Percentiles rank a stretch among this genome's conserved stretches.
These are phyloP conservation scores for Phylloscopus collybita DNA, from an alignment of 2,797 vertebrate genomes.

Conservation along the genomic window DNA sequence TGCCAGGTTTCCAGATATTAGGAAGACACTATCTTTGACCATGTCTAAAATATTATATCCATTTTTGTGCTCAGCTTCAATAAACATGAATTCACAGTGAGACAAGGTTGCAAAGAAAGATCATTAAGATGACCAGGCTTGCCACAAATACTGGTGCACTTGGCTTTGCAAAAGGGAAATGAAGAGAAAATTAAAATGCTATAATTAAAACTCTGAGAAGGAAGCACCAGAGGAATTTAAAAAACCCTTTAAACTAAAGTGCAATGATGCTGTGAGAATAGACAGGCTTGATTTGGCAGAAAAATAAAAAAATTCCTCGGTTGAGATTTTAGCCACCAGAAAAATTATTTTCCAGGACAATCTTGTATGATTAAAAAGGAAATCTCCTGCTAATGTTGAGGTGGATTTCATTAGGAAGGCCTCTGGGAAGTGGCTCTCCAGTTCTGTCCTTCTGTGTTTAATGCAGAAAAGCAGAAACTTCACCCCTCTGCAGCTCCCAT, in stretches of 20 bases:
- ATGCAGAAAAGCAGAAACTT: not conserved
- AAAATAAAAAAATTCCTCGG: rapidly evolving
- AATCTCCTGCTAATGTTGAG: not conserved
- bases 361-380: not conserved
- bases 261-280: not conserved
- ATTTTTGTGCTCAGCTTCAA: not conserved
- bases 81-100: not conserved
- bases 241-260: not conserved
- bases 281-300: not conserved
- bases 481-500: not conserved
- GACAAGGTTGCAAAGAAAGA: not conserved
- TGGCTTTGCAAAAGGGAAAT: not conserved
- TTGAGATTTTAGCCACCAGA: not conserved
- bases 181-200: not conserved
- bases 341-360: not conserved
- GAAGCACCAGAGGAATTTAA: not conserved
- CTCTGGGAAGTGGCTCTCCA: not conserved
- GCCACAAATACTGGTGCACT: not conserved
- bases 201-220: not conserved
- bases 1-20: not conserved
- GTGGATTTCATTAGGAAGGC: not conserved
- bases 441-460: not conserved
- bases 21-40: not conserved
- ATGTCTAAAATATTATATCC: not conserved
- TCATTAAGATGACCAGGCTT: not conserved